Base-by-base conservation (phyloP, 1,140 invertebrate genomes). In the Drosophila carrolli region DNA sequence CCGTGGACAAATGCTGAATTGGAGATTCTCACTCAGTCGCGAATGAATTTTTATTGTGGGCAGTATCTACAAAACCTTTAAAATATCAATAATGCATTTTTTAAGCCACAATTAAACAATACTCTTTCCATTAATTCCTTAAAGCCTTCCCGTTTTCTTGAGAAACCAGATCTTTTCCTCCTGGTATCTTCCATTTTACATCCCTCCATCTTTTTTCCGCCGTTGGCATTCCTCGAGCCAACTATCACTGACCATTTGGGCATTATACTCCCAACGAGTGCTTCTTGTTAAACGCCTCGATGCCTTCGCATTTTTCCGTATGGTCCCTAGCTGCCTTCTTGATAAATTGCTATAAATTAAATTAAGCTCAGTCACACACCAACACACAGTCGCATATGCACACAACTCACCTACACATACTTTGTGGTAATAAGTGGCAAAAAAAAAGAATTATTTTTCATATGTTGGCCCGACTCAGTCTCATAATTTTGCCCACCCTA, bases 281-380 rank as follows among this genome's bases (percentile, higher is more conserved):
- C 59, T 68, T 40, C 78, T 82, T 66, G 83, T 82, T 86, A 73
- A 47, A 88, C 67, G 83, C 75, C 72, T 80, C 66, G 83, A 59
- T 88, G 79, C 35, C 63, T 88, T 78, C 67, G 71, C 77, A 68
- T 56, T 81, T 54, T 41, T 50, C 55, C 54, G 50, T 11, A 32
- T 43, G n/a, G 16, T 19, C 32, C 13, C 44, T 57, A 62, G 62
- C 46, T 65, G 56, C 50, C 54, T 61, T 60, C 79, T 70, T 88
- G 84, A 88, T 88, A 73, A 77, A 88, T 88, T 88, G 84, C 67
- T 70, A 76, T 76, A 88, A 88, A 88, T 88, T 90, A 90, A 88
- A 89, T 89, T 89, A 88, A 67, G 74, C 85, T 51, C 80, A 63
- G 70, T 59, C 56, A 63, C 72, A 65, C 66, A 73, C 46, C 40